Evolutionary conservation across 2,888 invertebrate genomes (phyloP).

Genomic region (Colletes collaris): DNA sequence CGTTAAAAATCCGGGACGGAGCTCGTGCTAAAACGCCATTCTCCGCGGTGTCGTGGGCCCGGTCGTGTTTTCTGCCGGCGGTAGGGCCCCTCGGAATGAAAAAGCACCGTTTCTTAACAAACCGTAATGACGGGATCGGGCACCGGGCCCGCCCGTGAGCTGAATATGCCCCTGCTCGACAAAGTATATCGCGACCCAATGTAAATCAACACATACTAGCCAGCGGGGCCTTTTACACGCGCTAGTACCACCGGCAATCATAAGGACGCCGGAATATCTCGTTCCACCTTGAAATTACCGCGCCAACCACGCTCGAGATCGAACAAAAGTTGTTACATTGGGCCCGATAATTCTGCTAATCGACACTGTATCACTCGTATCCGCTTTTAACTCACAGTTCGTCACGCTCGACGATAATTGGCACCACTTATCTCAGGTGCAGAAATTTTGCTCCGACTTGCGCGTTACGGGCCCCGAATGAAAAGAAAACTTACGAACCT

Average conservation of each 20-base stretch:
- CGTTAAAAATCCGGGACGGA: conserved; percentile 15
- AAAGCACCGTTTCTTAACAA: conserved; percentile 54
- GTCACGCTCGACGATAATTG: too few species aligned
- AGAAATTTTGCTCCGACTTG: too few species aligned
- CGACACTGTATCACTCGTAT: too few species aligned
- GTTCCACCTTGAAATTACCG: conserved; percentile 18
- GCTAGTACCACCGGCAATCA: conserved; percentile 15
- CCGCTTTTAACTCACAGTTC: too few species aligned
- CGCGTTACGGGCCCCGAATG: too few species aligned
- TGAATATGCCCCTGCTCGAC: conserved; percentile 47
- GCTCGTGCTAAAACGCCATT: conserved; percentile 12
- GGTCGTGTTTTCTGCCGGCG: conserved; percentile 44
- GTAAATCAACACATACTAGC: conserved; percentile 61
- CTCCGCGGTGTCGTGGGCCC: conserved; percentile 17
- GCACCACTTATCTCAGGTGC: too few species aligned
- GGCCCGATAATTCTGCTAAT: too few species aligned
- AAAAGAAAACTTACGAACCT: too few species aligned
- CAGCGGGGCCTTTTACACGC: conserved; percentile 40
- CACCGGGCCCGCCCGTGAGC: conserved; percentile 51
- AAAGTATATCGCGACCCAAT: conserved; percentile 49
- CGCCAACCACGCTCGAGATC: not conserved
- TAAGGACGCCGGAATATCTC: conserved; percentile 10
- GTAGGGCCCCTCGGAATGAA: conserved; percentile 45
- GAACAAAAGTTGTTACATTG: not conserved
- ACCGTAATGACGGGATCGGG: conserved; percentile 59